These are phyloP conservation scores for Rhimphoctona megacephalus DNA, from an alignment of 2,888 invertebrate genomes.

Conservation along the genomic window DNA sequence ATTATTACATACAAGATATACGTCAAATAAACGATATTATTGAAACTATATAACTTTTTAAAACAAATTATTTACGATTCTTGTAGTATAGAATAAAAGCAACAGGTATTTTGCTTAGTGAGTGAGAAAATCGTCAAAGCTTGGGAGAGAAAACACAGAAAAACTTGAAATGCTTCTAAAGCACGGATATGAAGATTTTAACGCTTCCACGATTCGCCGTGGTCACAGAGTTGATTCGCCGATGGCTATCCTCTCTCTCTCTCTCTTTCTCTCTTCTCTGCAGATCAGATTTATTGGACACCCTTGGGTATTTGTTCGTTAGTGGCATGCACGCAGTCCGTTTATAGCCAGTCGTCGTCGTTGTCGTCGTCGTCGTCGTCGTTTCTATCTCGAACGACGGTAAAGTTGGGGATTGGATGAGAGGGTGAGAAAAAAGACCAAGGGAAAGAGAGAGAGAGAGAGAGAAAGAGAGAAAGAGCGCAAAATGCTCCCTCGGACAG, in stretches of 20 bases:
- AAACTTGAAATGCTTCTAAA: background rate
- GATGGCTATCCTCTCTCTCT: background rate
- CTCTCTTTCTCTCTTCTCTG: slow-evolving; percentile 2
- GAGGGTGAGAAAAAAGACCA: slow-evolving; percentile 39
- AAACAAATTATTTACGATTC: background rate
- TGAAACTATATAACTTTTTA: no score
- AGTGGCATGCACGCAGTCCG: slow-evolving; percentile 46
- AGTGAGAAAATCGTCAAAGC: background rate
- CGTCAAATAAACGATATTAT: no score
- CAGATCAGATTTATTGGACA: slow-evolving; percentile 52
- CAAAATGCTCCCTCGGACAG: slow-evolving; percentile 64
- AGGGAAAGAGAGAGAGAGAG: slow-evolving; percentile 46
- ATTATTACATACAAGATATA: no score
- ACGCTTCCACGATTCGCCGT: slow-evolving; percentile 4
- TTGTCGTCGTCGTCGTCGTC: background rate
- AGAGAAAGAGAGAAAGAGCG: slow-evolving; percentile 19
- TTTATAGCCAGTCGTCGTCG: slow-evolving; percentile 23
- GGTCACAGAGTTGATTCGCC: background rate
- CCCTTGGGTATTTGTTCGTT: slow-evolving; percentile 40
- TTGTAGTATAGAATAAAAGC: background rate
- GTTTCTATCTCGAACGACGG: slow-evolving; percentile 31
- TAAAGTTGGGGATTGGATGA: slow-evolving; percentile 31
- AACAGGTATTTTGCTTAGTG: background rate
- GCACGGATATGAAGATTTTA: slow-evolving; percentile 22
- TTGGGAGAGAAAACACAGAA: background rate